Conservation (phyloP, 2,797 vertebrate species). For the Hydrocynus forskahlii region DNA sequence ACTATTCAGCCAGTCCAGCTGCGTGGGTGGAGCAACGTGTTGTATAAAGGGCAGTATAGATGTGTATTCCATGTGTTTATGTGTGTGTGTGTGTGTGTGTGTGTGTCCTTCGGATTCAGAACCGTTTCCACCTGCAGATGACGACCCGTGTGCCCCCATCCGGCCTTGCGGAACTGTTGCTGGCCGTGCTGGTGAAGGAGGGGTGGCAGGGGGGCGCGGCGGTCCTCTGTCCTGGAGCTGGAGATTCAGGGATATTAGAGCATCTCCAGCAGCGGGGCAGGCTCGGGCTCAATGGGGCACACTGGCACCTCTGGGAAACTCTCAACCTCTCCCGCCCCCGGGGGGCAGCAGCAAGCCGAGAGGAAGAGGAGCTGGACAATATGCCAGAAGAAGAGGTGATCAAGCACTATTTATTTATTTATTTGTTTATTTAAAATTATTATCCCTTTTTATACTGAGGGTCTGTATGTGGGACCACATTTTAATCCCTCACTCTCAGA, state of each 20-base stretch:
- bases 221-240: constrained; percentile 81
- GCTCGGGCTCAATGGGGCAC: constrained; percentile 64
- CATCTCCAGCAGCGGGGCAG: constrained; percentile 72
- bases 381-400: constrained; percentile 68
- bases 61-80: constrained; percentile 51
- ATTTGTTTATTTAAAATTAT: not conserved
- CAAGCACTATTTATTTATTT: constrained; percentile 52
- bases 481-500: too few species aligned
- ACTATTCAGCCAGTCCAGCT: too few species aligned
- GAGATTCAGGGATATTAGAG: constrained; percentile 74
- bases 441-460: too few species aligned
- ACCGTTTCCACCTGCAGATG: constrained; percentile 88
- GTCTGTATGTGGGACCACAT: too few species aligned
- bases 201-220: constrained; percentile 81
- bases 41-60: too few species aligned
- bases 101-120: constrained; percentile 75
- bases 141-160: constrained; percentile 79
- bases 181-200: constrained; percentile 74
- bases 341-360: constrained; percentile 66
- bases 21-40: too few species aligned
- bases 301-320: constrained; percentile 71
- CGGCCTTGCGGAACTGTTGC: constrained; percentile 78
- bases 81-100: too few species aligned
- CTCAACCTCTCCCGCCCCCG: constrained; percentile 81
- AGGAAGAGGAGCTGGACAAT: constrained; percentile 61